Evolutionary conservation across 2,113 vertebrate genomes (phyloP), one percentile per base, ranked within the genome.

Genomic region (Panthera leo): DNA sequence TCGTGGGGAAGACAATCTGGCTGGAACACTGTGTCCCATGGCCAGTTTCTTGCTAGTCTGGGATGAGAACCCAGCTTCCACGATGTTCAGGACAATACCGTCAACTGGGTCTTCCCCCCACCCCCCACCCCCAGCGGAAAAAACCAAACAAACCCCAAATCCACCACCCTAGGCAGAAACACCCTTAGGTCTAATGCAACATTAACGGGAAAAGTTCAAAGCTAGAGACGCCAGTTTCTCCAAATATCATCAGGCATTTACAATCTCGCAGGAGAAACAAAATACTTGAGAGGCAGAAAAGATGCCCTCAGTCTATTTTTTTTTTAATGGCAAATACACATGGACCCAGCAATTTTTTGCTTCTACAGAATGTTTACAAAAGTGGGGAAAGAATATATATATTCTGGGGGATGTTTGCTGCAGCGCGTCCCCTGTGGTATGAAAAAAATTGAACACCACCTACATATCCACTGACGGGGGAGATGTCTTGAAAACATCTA

Each of bases 391-490:
- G 19, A 51, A 5, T 31, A 10, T 42, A 31, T n/a, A 67, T 13
- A 36, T 5, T 61, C 58, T 9, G 58, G 58, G 27, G 25, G 29
- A 23, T 82, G 58, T 61, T 89, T 85, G 27, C 65, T 82, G 16
- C 42, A 34, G 65, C 11, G 51, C 11, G 2, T 85, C 76, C 65
- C 67, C 25, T 76, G 48, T 90, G 70, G 84, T 53, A 53, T 63
- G 70, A 88, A 94, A 92, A 91, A 92, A 58, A 23, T 1, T 78
- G 58, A 75, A 91, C 93, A 80, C 79, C 84, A 94, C 63, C 93
- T 82, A 58, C n/a, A 51, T 19, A 45, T 5, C 27, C 29, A 45
- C 75, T 7, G 23, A 76, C 1, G 19, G 36, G 31, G 85, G 76
- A 70, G 36, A 67, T 27, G 25, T 76, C 80, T 95, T 84, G 42